phyloP scores from a whole-genome alignment of 1,140 invertebrate species.

The Cotesia vestalis region DNA sequence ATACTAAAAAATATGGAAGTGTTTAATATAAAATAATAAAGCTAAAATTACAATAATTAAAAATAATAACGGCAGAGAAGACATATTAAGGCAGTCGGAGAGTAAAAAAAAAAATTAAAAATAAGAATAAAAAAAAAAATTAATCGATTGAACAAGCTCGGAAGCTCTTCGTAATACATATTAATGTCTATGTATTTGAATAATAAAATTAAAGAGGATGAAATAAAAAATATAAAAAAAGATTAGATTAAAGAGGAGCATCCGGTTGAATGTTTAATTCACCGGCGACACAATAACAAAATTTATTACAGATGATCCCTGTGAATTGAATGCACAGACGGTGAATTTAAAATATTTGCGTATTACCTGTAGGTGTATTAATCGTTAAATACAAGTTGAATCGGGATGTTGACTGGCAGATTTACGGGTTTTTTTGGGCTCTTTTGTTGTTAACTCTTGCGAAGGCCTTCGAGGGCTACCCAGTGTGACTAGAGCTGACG shows the following conservation, averaged over 20 bases:
- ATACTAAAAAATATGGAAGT: background rate
- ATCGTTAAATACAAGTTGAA: slow-evolving; percentile 62
- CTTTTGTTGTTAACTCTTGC: slow-evolving; percentile 72
- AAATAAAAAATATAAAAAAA: slow-evolving; percentile 25
- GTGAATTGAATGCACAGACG: slow-evolving; percentile 30
- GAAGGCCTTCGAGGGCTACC: slow-evolving; percentile 81
- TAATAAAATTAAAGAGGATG: slow-evolving; percentile 9
- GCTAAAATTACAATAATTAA: background rate
- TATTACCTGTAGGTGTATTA: slow-evolving; percentile 21
- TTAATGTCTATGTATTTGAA: background rate
- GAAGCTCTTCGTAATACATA: slow-evolving; percentile 4
- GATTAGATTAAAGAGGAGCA: background rate
- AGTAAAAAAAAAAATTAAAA: slow-evolving; percentile 5
- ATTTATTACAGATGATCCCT: slow-evolving; percentile 16
- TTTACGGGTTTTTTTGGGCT: slow-evolving; percentile 72
- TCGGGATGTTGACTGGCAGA: slow-evolving; percentile 79
- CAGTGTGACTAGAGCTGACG: slow-evolving; percentile 85
- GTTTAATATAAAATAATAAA: background rate
- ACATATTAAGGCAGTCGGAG: slow-evolving; percentile 8
- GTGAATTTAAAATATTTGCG: slow-evolving; percentile 16
- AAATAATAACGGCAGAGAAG: background rate
- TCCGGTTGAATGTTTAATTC: background rate
- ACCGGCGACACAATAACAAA: slow-evolving; percentile 2
- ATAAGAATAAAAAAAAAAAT: background rate
- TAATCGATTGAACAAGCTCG: background rate